These are phyloP conservation scores for Pseudotriccus pelzelni DNA, from an alignment of 2,797 vertebrate species.

Conservation along the genomic window DNA sequence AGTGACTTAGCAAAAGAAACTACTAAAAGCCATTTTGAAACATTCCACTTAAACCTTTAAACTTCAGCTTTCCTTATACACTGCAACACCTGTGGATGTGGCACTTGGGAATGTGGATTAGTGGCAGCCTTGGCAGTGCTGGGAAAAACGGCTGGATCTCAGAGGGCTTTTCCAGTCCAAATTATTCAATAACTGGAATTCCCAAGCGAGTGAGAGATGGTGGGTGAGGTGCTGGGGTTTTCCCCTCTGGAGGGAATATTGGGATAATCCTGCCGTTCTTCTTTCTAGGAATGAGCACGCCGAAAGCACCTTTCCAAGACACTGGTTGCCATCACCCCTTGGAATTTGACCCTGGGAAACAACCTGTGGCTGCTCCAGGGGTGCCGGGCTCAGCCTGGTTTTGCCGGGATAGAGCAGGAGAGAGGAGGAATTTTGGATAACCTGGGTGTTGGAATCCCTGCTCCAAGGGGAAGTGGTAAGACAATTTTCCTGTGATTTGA, in stretches of 20 bases:
- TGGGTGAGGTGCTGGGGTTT: background rate
- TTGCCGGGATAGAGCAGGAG: background rate
- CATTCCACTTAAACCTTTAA: too few relatives aligned
- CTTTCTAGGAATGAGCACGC: background rate
- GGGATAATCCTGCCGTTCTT: background rate
- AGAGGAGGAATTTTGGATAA: background rate
- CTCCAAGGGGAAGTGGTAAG: fast-evolving
- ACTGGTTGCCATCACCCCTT: background rate
- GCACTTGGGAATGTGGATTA: background rate
- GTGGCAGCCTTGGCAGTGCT: background rate
- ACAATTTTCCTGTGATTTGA: background rate
- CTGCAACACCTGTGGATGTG: too few relatives aligned
- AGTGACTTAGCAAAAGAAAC: too few relatives aligned
- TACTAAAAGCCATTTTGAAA: too few relatives aligned
- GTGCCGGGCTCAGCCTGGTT: background rate
- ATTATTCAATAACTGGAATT: fast-evolving
- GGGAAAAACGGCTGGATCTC: background rate
- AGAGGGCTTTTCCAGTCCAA: background rate
- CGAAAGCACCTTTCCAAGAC: background rate
- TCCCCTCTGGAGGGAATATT: background rate
- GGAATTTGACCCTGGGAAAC: background rate
- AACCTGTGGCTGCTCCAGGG: background rate
- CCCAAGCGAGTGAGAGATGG: fast-evolving
- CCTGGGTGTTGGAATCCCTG: fast-evolving
- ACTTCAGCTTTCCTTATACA: too few relatives aligned